Evolutionary conservation across 1,140 invertebrate genomes (phyloP).

Genomic region (Pararge aegeria): DNA sequence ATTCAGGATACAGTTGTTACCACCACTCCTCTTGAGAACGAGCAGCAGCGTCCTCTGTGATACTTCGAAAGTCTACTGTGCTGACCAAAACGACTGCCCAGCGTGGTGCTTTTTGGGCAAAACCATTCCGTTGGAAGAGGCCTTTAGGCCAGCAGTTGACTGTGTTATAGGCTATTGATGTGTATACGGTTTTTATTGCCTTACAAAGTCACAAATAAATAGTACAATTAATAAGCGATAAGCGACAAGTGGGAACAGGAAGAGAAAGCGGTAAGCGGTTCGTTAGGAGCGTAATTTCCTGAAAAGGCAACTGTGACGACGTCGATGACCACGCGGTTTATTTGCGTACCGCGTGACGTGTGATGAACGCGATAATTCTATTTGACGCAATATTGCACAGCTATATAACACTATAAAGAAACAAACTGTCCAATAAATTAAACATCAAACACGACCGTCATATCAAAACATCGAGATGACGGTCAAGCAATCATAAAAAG

Average conservation of each 20-base stretch:
- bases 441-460: slow-evolving; percentile 27
- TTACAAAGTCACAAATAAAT: no score
- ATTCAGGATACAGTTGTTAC: no score
- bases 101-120: no score
- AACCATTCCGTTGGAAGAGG: no score
- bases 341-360: slow-evolving; percentile 31
- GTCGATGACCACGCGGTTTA: slow-evolving; percentile 20
- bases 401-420: slow-evolving; percentile 9
- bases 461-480: slow-evolving; percentile 16
- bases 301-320: slow-evolving; percentile 24
- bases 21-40: no score
- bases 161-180: no score
- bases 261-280: background rate
- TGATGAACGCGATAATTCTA: slow-evolving; percentile 16
- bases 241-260: background rate
- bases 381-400: slow-evolving; percentile 18
- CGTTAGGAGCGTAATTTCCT: slow-evolving; percentile 19
- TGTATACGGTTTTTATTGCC: no score
- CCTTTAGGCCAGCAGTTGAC: no score
- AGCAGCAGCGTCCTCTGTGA: no score
- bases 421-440: slow-evolving; percentile 20
- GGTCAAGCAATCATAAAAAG: background rate
- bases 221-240: background rate
- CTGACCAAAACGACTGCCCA: no score
- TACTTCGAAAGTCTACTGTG: no score